These are phyloP conservation scores for Dascillus cervinus DNA, from an alignment of 2,888 invertebrate species.

Conservation along the genomic window DNA sequence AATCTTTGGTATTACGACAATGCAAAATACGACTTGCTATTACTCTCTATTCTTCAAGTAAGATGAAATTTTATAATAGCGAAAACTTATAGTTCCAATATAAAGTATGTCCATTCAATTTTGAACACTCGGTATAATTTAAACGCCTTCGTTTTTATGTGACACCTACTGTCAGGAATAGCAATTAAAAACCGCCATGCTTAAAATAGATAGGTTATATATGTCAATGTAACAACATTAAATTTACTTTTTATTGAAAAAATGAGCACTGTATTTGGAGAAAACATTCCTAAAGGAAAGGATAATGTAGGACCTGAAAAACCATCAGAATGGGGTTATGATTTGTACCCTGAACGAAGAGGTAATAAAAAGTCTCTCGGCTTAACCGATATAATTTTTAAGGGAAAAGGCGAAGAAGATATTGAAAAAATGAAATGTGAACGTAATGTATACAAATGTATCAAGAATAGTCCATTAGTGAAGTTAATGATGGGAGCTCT, in stretches of 20 bases:
- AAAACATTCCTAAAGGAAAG: background rate
- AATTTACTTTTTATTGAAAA: background rate
- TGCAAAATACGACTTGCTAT: no score
- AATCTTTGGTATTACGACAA: no score
- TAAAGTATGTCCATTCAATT: no score
- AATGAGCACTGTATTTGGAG: background rate
- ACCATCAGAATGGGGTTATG: constrained; percentile 58
- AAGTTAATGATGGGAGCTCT: constrained; percentile 81
- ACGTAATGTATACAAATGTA: constrained; percentile 65
- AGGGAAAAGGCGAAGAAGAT: constrained; percentile 61
- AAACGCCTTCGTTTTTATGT: no score
- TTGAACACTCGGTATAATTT: no score
- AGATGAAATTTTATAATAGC: no score
- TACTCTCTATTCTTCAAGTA: no score
- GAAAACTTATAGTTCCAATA: no score
- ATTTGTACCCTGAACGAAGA: constrained; percentile 76
- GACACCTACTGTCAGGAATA: no score
- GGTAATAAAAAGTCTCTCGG: constrained; percentile 56
- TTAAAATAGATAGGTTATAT: no score
- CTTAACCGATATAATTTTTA: constrained; percentile 46
- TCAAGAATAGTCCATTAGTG: constrained; percentile 71
- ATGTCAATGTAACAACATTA: no score
- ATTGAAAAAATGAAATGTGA: constrained; percentile 73
- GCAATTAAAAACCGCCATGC: no score
- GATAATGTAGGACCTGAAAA: constrained; percentile 6